phyloP scores from a whole-genome alignment of 2,113 vertebrate species.

The Petromus typicus region DNA sequence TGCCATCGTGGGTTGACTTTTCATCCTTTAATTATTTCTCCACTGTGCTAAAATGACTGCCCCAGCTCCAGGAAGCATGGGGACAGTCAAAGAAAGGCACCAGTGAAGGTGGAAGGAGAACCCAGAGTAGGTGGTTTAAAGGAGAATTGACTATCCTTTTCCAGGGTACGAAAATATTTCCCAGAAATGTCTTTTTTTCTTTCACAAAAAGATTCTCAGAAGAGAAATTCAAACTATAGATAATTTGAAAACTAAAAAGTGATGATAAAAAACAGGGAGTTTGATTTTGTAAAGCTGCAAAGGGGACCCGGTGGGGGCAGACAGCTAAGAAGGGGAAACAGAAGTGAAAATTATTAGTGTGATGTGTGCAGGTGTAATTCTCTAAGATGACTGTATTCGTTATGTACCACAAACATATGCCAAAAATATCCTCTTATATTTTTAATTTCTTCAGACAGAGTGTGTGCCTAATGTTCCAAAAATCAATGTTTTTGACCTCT shows the following conservation, averaged over 20 bases:
- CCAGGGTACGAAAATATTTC: background rate
- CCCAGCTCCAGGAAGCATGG: background rate
- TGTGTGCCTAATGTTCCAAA: background rate
- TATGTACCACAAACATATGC: background rate
- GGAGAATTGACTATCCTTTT: background rate
- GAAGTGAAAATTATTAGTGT: background rate
- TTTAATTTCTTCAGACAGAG: background rate
- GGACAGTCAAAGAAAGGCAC: background rate
- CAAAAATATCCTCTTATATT: background rate
- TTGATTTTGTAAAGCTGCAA: background rate
- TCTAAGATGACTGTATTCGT: background rate
- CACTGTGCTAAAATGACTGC: background rate
- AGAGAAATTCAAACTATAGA: background rate
- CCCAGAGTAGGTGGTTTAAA: background rate
- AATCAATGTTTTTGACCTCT: background rate
- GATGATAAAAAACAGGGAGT: background rate
- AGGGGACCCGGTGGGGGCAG: background rate
- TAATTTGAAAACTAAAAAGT: background rate
- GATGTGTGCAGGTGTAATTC: accelerated
- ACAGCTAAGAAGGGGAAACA: background rate
- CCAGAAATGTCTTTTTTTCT: background rate
- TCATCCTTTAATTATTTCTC: background rate
- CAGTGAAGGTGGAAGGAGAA: background rate
- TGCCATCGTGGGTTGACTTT: background rate
- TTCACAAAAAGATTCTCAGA: background rate